A percentile compares a stretch with the other conserved stretches of the same genome.
phyloP scores from a whole-genome alignment of 2,888 invertebrate genomes.

The Gryllus longicercus region DNA sequence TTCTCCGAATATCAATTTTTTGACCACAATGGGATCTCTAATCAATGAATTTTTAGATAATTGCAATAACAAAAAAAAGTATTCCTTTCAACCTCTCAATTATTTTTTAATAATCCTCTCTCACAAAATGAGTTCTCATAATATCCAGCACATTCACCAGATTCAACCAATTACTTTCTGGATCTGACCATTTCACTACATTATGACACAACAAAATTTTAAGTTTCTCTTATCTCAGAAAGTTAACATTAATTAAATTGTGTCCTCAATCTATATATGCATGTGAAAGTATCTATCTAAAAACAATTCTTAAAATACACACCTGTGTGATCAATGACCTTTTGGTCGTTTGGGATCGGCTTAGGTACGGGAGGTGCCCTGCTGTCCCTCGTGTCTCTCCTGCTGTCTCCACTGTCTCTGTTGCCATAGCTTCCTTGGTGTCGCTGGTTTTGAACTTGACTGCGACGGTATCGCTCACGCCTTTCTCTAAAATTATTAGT shows the following conservation, averaged over 20 bases:
- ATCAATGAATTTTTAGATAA: too few species aligned
- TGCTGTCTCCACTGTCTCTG: neutral
- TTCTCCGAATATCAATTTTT: too few species aligned
- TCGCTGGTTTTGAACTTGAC: neutral
- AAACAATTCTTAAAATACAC: neutral
- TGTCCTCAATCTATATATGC: neutral
- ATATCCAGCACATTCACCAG: too few species aligned
- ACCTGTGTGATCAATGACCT: constrained; percentile 4
- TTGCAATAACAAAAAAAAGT: too few species aligned
- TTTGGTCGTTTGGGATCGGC: neutral
- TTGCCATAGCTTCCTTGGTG: neutral
- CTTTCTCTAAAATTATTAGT: neutral
- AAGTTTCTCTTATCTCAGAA: neutral
- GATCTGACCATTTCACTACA: neutral
- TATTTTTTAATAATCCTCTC: too few species aligned
- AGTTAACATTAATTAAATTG: neutral
- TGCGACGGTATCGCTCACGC: neutral
- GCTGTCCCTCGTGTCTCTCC: neutral
- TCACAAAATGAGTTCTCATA: too few species aligned
- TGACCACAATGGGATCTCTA: too few species aligned
- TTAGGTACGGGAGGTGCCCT: neutral
- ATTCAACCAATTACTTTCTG: neutral
- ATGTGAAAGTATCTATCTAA: neutral
- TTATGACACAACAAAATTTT: neutral
- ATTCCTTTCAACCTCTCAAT: too few species aligned